Conservation (phyloP, 2,797 vertebrate species). For the Ceyx erithaca region DNA sequence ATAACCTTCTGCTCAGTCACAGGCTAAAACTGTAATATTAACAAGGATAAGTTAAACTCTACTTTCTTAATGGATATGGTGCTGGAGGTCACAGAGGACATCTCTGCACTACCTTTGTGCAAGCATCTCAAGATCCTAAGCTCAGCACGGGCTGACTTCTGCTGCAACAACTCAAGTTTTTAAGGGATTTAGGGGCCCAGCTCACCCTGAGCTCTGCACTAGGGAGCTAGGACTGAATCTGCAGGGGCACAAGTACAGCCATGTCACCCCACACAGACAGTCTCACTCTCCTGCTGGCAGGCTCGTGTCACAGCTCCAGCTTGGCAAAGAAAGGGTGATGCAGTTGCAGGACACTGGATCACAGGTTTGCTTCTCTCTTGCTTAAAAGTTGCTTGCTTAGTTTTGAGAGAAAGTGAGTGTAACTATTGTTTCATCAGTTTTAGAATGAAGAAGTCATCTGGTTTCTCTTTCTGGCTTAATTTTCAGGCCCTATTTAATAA, state of each 20-base stretch:
- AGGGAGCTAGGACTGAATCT: neutral
- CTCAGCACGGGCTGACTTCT: neutral
- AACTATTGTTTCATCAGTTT: neutral
- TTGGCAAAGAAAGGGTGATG: neutral
- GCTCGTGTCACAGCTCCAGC: neutral
- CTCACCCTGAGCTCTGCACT: neutral
- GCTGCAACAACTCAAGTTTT: neutral
- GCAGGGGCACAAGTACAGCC: neutral
- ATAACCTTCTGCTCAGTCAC: slow-evolving; percentile 43
- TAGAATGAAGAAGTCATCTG: neutral
- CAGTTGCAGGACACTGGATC: neutral
- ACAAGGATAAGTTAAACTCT: neutral
- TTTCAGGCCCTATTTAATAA: neutral
- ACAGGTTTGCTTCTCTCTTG: neutral
- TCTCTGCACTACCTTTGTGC: fast-evolving
- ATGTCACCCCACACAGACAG: too few relatives aligned
- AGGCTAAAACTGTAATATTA: neutral
- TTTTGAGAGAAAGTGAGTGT: neutral
- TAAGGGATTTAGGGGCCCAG: fast-evolving
- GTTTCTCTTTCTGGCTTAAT: neutral
- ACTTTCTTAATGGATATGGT: neutral
- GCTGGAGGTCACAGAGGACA: neutral
- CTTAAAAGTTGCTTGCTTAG: neutral
- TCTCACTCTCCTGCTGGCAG: neutral
- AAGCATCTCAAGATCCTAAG: neutral